Conservation (phyloP, 2,113 vertebrate species). For the Azemiops feae region DNA sequence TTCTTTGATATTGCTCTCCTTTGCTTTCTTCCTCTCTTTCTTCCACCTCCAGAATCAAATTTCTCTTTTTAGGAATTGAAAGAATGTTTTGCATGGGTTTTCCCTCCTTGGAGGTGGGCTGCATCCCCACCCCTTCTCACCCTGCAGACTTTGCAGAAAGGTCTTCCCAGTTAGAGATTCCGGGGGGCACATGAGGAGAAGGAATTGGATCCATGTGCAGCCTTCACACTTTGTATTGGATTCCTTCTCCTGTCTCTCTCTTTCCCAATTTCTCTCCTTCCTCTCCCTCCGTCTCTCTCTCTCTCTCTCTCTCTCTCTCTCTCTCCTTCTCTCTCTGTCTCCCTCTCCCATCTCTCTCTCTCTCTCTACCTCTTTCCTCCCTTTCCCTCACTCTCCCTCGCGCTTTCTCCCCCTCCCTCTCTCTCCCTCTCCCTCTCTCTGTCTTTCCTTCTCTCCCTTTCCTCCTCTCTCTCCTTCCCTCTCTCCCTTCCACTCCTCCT, state of each 20-base stretch:
- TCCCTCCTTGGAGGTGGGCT: neutral
- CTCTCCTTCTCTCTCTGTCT: neutral
- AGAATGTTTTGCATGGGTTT: slow-evolving; percentile 74
- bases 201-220: slow-evolving; percentile 63
- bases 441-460: too few relatives aligned
- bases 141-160: slow-evolving; percentile 45
- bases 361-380: too few relatives aligned
- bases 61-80: slow-evolving; percentile 82
- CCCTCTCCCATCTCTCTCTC: too few relatives aligned
- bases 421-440: too few relatives aligned
- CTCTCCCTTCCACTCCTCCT: too few relatives aligned
- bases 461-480: too few relatives aligned
- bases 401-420: too few relatives aligned
- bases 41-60: slow-evolving; percentile 81
- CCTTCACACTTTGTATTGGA: slow-evolving; percentile 44
- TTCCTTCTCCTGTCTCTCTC: slow-evolving; percentile 40
- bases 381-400: neutral
- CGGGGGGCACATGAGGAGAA: slow-evolving; percentile 67
- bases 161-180: slow-evolving; percentile 60
- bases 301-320: neutral
- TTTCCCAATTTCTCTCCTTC: slow-evolving; percentile 40
- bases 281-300: slow-evolving; percentile 7
- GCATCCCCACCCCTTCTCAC: slow-evolving; percentile 25
- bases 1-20: slow-evolving; percentile 88
- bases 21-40: slow-evolving; percentile 83